These are phyloP conservation scores for Cygnus buccinator DNA, from an alignment of 2,113 vertebrate genomes.

Conservation along the genomic window DNA sequence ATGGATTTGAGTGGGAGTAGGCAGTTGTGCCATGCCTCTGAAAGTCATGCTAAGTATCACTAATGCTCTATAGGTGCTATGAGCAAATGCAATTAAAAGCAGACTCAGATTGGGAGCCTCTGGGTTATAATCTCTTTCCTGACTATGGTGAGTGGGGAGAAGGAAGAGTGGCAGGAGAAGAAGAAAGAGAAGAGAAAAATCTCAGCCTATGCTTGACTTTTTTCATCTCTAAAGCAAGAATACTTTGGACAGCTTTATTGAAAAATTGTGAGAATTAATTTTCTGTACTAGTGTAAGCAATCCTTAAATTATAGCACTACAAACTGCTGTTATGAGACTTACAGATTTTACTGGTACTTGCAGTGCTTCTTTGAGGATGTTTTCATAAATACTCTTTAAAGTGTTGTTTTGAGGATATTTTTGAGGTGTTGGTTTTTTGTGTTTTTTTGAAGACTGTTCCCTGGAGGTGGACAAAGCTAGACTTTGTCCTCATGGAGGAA, in stretches of 20 bases:
- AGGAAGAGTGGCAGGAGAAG: background rate
- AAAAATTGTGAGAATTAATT: background rate
- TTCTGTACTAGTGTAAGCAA: background rate
- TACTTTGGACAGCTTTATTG: background rate
- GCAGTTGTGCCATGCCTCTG: slow-evolving; percentile 37
- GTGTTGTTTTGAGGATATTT: background rate
- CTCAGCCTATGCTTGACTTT: background rate
- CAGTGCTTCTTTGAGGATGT: background rate
- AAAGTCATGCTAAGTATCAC: background rate
- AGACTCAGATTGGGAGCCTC: background rate
- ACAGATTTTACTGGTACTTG: background rate
- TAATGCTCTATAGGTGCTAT: background rate
- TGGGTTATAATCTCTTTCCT: background rate
- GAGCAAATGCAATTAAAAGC: slow-evolving; percentile 16
- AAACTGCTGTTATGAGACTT: background rate
- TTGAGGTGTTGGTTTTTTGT: too few species aligned
- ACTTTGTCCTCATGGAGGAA: background rate
- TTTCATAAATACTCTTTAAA: background rate
- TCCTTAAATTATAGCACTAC: background rate
- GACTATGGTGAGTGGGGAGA: slow-evolving; percentile 6
- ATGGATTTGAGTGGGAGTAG: slow-evolving; percentile 54
- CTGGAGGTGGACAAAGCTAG: background rate
- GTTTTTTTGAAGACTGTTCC: background rate
- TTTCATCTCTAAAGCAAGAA: background rate
- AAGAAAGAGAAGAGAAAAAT: background rate